phyloP scores from a whole-genome alignment of 2,113 vertebrate species.

The Morone chrysops region DNA sequence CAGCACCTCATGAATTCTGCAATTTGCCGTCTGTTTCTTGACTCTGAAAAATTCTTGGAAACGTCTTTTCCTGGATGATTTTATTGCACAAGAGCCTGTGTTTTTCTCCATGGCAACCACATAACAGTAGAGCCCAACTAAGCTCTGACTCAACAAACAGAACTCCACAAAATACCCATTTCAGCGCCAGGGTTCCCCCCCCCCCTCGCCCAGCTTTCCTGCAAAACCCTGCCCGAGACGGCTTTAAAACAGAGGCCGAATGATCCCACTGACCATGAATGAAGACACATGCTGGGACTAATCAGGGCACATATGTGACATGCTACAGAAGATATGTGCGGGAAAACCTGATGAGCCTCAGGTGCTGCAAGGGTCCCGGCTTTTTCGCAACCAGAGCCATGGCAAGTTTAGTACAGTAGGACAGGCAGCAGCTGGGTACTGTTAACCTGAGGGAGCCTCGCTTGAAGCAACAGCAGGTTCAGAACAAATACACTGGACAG shows the following conservation, averaged over 20 bases:
- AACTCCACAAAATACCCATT: constrained; percentile 85
- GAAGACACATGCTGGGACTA: constrained; percentile 65
- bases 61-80: constrained; percentile 84
- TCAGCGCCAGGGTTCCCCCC: constrained; percentile 78
- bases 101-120: constrained; percentile 95
- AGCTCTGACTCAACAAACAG: constrained; percentile 91
- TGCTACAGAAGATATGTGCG: constrained; percentile 46
- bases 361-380: constrained; percentile 57
- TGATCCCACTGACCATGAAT: constrained; percentile 66
- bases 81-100: constrained; percentile 86
- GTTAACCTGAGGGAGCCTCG: constrained; percentile 62
- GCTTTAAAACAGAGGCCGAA: constrained; percentile 54
- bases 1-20: constrained; percentile 74
- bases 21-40: constrained; percentile 82
- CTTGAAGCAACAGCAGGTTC: constrained; percentile 71
- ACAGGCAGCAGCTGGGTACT: constrained; percentile 63
- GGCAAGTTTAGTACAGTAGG: constrained; percentile 49
- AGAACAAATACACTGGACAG: constrained; percentile 66
- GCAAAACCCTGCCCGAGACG: constrained; percentile 55
- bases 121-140: constrained; percentile 90
- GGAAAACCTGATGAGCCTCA: constrained; percentile 62
- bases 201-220: constrained; percentile 66
- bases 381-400: constrained; percentile 27
- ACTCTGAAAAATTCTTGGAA: constrained; percentile 84
- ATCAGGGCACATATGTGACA: constrained; percentile 65